These are phyloP conservation scores for Halotydeus destructor DNA, from an alignment of 1,140 invertebrate species.

Conservation along the genomic window DNA sequence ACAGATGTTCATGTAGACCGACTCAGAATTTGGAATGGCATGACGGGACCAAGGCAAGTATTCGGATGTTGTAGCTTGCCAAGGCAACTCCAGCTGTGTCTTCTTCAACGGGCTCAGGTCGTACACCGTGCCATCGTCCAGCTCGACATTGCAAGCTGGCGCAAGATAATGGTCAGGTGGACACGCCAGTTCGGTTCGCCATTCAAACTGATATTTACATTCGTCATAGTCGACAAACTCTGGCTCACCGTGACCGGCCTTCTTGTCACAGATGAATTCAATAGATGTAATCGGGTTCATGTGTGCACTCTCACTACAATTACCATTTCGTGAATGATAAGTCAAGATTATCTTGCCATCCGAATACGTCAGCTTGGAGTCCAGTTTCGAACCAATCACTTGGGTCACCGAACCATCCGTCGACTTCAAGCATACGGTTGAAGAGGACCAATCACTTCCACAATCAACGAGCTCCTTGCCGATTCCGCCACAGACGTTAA, in stretches of 20 bases:
- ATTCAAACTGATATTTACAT: constrained; percentile 18
- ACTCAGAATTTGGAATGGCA: too few relatives aligned
- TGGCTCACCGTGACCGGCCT: constrained; percentile 5
- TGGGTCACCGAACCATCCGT: too few relatives aligned
- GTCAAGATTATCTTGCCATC: constrained; percentile 5
- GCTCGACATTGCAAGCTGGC: neutral
- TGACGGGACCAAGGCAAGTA: too few relatives aligned
- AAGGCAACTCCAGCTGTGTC: neutral
- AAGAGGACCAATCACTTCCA: too few relatives aligned
- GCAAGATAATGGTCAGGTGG: constrained; percentile 3
- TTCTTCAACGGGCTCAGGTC: neutral
- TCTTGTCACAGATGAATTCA: constrained; percentile 11
- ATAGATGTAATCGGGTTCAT: constrained; percentile 11
- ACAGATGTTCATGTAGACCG: neutral
- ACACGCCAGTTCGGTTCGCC: constrained; percentile 18
- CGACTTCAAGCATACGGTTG: too few relatives aligned
- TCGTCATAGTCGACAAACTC: constrained; percentile 12
- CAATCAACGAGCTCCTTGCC: too few relatives aligned
- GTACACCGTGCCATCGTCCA: constrained; percentile 3
- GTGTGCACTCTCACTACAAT: constrained; percentile 6
- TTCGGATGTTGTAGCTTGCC: too few relatives aligned
- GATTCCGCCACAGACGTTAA: constrained; percentile 1
- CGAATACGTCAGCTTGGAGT: too few relatives aligned
- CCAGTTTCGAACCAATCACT: too few relatives aligned
- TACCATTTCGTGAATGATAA: neutral